Base-by-base conservation (phyloP, 2,113 vertebrate species). In the Oncorhynchus clarkii region DNA sequence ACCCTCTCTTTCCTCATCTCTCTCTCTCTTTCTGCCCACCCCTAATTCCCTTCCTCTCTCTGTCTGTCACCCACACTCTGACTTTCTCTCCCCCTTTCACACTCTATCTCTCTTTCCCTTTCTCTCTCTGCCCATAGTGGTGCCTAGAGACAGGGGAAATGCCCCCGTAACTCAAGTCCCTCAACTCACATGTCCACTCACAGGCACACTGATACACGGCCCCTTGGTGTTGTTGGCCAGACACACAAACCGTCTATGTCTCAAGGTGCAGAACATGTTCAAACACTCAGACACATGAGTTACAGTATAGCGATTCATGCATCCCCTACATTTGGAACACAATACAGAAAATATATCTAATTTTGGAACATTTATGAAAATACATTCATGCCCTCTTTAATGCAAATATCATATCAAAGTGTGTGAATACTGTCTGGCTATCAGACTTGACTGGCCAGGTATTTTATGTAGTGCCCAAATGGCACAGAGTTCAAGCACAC, bases 131-230 rank as follows among this genome's bases (percentile, higher is more conserved):
- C 7, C 39, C 22, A 24, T 51, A 49, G 60, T 34, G 26, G 62
- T 45, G 60, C 16, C 18, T 20, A 16, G 48, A 49, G 26, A 20
- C 12, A 29, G 20, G 60, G 72, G 62, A 74, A 27, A 66, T 67
- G 64, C 62, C 73, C 45, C 39, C 65, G 73, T 74, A 74, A 74
- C 22, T 49, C 24, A 29, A 74, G 62, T 12, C n/a, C 12, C 1
- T 39, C 18, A 6, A 39, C 72, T 73, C 72, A 65, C 59, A 73
- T 65, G 24, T 45, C 60, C 34, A 66, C 62, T 67, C 45, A n/a
- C n/a, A 49, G 60, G 39, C 62, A 57, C 24, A 49, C 34, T 12
- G 7, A 68, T 39, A 68, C 9, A 68, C 9, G 31, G 66, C 14
- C 29, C 31, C 66, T 67, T 39, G 31, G 29, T 31, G 66, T 8